Evolutionary conservation across 2,888 invertebrate species (phyloP).

Genomic region (Serripes groenlandicus): DNA sequence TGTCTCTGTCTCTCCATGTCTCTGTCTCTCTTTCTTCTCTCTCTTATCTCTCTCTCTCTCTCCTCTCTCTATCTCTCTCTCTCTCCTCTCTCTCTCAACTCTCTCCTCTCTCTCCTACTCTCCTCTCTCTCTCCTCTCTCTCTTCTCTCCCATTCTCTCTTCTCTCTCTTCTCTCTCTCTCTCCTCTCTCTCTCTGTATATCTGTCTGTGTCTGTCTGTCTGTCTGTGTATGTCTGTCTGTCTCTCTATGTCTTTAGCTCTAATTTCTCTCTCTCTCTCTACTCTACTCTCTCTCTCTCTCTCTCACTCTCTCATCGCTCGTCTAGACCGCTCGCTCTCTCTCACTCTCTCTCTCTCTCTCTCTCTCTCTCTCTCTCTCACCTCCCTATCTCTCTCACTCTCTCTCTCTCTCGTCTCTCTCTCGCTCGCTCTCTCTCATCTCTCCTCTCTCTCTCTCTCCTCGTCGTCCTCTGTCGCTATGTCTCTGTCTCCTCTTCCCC

Average conservation of each 20-base stretch:
- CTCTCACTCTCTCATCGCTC: slow-evolving; percentile 13
- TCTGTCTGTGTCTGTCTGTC: neutral
- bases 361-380: slow-evolving; percentile 21
- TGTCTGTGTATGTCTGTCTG: neutral
- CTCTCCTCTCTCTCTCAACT: neutral
- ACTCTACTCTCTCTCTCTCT: slow-evolving; percentile 23
- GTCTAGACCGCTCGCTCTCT: too few relatives aligned
- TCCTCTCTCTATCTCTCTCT: neutral
- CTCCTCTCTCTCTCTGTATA: neutral
- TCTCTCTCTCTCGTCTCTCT: too few relatives aligned
- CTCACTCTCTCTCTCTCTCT: slow-evolving; percentile 29
- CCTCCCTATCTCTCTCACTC: too few relatives aligned
- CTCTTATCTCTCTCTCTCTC: neutral
- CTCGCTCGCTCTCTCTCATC: too few relatives aligned
- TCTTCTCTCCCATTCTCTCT: neutral
- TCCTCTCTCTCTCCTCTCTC: neutral
- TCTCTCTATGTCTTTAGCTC: neutral
- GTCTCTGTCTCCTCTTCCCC: too few relatives aligned
- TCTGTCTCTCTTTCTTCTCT: neutral
- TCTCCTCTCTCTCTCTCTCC: too few relatives aligned
- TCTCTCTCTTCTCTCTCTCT: neutral
- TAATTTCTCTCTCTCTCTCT: neutral
- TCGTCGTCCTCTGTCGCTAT: too few relatives aligned
- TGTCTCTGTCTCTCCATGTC: neutral
- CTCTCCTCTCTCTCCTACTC: neutral